phyloP scores from a whole-genome alignment of 2,888 invertebrate species.

The Laspeyria flexula region DNA sequence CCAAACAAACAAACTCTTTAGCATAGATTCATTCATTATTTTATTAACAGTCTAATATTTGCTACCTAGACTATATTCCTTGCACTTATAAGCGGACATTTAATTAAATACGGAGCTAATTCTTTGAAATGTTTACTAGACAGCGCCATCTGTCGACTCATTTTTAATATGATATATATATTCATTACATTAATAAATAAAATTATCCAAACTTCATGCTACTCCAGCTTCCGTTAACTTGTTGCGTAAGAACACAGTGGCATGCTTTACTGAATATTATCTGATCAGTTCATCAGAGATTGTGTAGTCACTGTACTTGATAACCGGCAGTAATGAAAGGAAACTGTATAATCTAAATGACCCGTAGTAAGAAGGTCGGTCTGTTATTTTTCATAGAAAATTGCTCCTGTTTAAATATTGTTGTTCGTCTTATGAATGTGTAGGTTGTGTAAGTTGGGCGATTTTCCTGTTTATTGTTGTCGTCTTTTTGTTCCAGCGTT shows the following conservation, averaged over 20 bases:
- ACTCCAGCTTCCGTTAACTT: neutral
- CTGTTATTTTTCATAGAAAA: neutral
- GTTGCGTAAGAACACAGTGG: constrained; percentile 5
- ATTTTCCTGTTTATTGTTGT: too few relatives aligned
- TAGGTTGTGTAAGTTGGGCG: too few relatives aligned
- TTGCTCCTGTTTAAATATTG: neutral
- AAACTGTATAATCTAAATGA: neutral
- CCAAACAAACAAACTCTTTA: too few relatives aligned
- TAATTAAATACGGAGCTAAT: too few relatives aligned
- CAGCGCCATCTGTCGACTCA: too few relatives aligned
- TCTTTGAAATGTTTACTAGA: too few relatives aligned
- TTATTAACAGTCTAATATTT: too few relatives aligned
- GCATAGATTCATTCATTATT: too few relatives aligned
- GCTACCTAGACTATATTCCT: too few relatives aligned
- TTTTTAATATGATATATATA: too few relatives aligned
- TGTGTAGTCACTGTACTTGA: neutral
- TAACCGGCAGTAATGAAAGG: constrained; percentile 6
- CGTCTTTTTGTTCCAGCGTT: too few relatives aligned
- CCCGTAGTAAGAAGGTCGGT: neutral
- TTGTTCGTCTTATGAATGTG: neutral
- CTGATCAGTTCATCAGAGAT: constrained; percentile 4
- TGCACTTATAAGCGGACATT: too few relatives aligned
- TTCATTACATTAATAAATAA: neutral
- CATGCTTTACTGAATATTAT: neutral
- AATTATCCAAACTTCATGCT: neutral